Evolutionary conservation across 1,140 invertebrate genomes (phyloP).

Genomic region (Ceratina australensis): DNA sequence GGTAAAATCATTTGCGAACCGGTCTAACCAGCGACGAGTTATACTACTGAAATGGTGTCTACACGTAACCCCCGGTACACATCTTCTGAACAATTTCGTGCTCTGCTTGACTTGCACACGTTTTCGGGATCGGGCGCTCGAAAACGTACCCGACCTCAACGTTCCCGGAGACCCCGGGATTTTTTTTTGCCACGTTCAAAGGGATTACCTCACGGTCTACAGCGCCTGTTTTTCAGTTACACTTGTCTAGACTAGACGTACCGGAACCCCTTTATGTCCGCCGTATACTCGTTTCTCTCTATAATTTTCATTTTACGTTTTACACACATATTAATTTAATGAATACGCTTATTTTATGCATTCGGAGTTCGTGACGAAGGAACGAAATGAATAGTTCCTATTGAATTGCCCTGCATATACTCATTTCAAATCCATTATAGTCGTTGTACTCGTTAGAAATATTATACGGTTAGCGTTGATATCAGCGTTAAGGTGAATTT

Average conservation of each 20-base stretch:
- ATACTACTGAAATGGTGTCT: conserved; percentile 1
- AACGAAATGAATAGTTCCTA: no score
- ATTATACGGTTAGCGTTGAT: no score
- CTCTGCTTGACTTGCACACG: conserved; percentile 1
- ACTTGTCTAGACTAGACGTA: conserved; percentile 23
- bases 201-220: conserved; percentile 36
- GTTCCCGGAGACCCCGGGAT: background rate
- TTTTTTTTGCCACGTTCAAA: conserved; percentile 16
- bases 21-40: conserved; percentile 7
- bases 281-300: background rate
- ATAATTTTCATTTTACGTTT: background rate
- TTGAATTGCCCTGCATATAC: no score
- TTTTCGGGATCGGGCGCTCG: background rate
- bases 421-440: no score
- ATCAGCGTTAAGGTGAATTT: background rate
- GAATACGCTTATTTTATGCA: no score
- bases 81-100: conserved; percentile 27
- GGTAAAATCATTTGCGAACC: background rate
- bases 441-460: no score
- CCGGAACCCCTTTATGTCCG: conserved; percentile 4
- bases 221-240: conserved; percentile 25
- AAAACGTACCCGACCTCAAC: background rate
- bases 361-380: no score
- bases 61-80: background rate
- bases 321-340: no score